Evolutionary conservation across 2,113 vertebrate species (phyloP).

Genomic region (Antechinus stuartii): DNA sequence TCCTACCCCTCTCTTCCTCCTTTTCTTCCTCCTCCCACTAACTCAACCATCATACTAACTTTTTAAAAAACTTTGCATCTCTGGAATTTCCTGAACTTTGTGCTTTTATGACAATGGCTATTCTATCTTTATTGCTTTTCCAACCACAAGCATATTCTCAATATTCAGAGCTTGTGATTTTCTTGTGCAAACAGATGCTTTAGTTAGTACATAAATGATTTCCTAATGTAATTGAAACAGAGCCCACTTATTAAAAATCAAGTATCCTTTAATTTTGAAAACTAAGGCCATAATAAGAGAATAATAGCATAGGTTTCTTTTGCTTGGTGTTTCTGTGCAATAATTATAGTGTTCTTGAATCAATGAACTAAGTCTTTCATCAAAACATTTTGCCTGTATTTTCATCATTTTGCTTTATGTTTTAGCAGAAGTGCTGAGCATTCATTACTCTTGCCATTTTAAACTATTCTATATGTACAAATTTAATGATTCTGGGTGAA

Average conservation of each 20-base stretch:
- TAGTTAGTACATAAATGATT: not conserved
- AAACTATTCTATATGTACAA: not conserved
- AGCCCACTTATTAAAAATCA: not conserved
- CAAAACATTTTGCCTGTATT: not conserved
- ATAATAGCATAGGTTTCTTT: not conserved
- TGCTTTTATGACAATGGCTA: not conserved
- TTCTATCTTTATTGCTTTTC: not conserved
- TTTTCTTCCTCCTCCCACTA: not conserved
- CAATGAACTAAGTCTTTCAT: not conserved
- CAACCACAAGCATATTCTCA: not conserved
- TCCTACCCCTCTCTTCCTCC: not conserved
- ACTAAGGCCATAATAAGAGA: conserved; percentile 1
- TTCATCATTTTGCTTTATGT: not conserved
- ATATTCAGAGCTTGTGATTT: not conserved
- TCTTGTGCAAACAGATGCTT: not conserved
- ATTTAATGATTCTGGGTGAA: not conserved
- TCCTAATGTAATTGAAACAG: not conserved
- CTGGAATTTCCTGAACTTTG: not conserved
- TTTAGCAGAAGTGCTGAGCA: not conserved
- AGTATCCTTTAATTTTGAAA: conserved; percentile 8
- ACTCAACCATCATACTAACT: not conserved
- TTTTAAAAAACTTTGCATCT: not conserved
- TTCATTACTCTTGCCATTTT: not conserved
- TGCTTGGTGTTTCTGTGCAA: not conserved
- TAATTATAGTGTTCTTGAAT: not conserved